Base-by-base conservation (phyloP, 1,140 invertebrate genomes). In the Callitettix versicolor region DNA sequence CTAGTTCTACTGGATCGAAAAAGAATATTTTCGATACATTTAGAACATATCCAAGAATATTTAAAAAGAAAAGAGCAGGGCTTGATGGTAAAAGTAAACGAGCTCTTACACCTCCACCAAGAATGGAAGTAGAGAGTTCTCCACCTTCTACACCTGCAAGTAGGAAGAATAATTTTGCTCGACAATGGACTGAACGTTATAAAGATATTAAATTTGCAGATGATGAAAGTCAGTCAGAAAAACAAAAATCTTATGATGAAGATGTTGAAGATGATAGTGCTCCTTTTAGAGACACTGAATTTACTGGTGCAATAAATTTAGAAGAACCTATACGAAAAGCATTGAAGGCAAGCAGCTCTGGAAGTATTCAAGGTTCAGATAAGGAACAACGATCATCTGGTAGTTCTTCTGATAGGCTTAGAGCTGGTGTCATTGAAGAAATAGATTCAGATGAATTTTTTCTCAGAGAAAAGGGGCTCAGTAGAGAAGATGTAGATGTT, bases 381-480 rank as follows among this genome's bases (percentile, higher is more conserved):
- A 61, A 65, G 12, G 74, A 76, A 38, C 65, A 69, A 12, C 68
- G 70, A 14, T 75, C 73, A 3, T 76, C 74, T 24, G 70, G 72
- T 1, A 74, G 72, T 58, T 75, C 73, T 0, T 71, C 67, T 26
- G 71, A 73, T n/a, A 63, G 77, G 49, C 61, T 69, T 17, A 63
- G 76, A 38, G 71, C 71, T 6, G 82, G 81, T 0, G 81, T 86
- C 0, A 78, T 89, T 57, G 86, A 90, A 68, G 85, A 89, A 71
- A 86, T 89, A 53, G 81, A 89, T 63, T 86, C 87, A 2, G 87
- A 91, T 66, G 86, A 90, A 70, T 90, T 89, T 71, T 90, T 89
- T 67, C 70, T 90, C 42, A 73, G 86, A 51, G 80, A 83, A 63
- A 81, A 82, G 62, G 86, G 85, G 34, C 81, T 89, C 58, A 88